These are phyloP conservation scores for Aleiodes testaceus DNA, from an alignment of 2,888 invertebrate species.

Conservation along the genomic window DNA sequence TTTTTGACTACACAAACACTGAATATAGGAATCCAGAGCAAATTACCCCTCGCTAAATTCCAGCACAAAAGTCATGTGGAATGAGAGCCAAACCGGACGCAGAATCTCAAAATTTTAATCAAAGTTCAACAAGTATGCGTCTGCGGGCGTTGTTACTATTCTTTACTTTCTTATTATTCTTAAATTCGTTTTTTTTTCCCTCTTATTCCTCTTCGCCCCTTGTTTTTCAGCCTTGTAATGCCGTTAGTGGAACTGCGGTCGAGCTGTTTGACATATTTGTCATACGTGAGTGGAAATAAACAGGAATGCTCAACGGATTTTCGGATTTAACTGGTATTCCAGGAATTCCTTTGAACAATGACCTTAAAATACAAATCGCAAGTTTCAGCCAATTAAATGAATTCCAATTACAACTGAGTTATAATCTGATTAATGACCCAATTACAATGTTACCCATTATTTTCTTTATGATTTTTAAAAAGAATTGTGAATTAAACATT, in stretches of 20 bases:
- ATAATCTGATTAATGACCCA: too few relatives aligned
- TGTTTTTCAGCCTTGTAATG: conserved; percentile 47
- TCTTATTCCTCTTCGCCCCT: background rate
- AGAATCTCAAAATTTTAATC: conserved; percentile 57
- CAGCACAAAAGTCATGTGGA: conserved; percentile 5
- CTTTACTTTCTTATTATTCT: conserved; percentile 21
- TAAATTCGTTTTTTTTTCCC: conserved; percentile 20
- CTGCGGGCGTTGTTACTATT: conserved; percentile 25
- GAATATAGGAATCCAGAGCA: conserved; percentile 28
- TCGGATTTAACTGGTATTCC: conserved; percentile 1
- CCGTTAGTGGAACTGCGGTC: conserved; percentile 42
- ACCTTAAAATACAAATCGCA: too few relatives aligned
- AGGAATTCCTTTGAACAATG: conserved; percentile 7
- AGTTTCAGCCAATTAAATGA: too few relatives aligned
- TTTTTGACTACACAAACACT: background rate
- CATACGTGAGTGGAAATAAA: conserved; percentile 15
- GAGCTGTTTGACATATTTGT: conserved; percentile 62
- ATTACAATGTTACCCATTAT: too few relatives aligned
- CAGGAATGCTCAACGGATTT: conserved; percentile 12
- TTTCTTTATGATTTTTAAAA: too few relatives aligned
- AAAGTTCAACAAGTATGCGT: conserved; percentile 49
- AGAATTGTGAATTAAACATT: too few relatives aligned
- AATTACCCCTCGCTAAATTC: conserved; percentile 32
- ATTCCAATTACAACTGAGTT: too few relatives aligned
- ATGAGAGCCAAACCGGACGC: conserved; percentile 16